These are phyloP conservation scores for Medauroidea extradentata DNA, from an alignment of 1,140 invertebrate species.

Conservation along the genomic window DNA sequence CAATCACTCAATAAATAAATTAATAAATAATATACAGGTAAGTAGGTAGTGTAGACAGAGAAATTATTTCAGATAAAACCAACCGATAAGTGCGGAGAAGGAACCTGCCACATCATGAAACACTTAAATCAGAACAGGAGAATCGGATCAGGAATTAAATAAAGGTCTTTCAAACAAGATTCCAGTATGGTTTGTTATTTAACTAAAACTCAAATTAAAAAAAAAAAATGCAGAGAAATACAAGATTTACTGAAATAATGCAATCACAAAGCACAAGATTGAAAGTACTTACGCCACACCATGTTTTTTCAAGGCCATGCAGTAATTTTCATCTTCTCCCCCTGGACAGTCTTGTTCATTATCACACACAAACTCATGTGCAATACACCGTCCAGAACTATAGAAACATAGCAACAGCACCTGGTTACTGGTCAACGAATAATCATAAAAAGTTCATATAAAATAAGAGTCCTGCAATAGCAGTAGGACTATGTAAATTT, in stretches of 20 bases:
- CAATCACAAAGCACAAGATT: too few species aligned
- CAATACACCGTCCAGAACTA: slow-evolving; percentile 48
- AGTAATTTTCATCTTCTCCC: slow-evolving; percentile 61
- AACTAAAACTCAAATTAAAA: not conserved
- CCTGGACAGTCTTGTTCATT: slow-evolving; percentile 61
- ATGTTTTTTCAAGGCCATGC: slow-evolving; percentile 35
- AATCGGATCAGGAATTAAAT: not conserved
- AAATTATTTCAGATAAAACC: too few species aligned
- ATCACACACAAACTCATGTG: slow-evolving; percentile 67
- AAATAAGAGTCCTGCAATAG: too few species aligned
- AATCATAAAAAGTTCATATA: too few species aligned
- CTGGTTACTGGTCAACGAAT: too few species aligned
- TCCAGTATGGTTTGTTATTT: slow-evolving; percentile 16
- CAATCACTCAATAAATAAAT: too few species aligned
- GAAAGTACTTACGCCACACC: slow-evolving; percentile 29
- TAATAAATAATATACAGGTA: too few species aligned
- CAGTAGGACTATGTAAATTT: too few species aligned
- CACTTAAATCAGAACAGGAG: not conserved
- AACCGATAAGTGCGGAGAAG: too few species aligned
- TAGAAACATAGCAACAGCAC: slow-evolving; percentile 1
- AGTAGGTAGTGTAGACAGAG: too few species aligned
- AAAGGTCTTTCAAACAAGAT: not conserved
- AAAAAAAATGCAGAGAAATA: not conserved
- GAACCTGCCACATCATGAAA: too few species aligned
- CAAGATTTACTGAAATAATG: too few species aligned